Evolutionary conservation across 1,140 invertebrate genomes (phyloP).

Genomic region (Leptopilina boulardi): DNA sequence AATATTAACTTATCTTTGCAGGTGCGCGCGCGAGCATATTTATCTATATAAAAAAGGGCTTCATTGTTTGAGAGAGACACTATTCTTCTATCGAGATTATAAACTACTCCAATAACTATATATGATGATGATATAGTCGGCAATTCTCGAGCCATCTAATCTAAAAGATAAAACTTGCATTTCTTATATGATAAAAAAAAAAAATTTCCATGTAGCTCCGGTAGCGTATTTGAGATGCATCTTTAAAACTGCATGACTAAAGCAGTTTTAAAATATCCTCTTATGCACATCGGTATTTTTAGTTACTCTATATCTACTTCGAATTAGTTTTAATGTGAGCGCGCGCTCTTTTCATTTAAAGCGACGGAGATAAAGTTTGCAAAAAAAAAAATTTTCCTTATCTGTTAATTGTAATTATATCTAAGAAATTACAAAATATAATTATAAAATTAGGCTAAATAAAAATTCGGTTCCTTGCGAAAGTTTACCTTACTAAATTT

Average conservation of each 20-base stretch:
- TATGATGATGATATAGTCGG: no score
- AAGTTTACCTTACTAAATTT: no score
- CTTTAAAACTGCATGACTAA: constrained; percentile 27
- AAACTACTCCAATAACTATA: constrained; percentile 29
- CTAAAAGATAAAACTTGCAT: constrained; percentile 21
- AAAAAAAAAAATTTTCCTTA: no score
- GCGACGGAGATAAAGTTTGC: no score
- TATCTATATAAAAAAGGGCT: background rate
- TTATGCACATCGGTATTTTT: background rate
- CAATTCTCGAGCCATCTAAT: constrained; percentile 22
- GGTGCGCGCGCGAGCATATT: background rate
- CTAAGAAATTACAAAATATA: no score
- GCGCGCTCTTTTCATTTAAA: no score
- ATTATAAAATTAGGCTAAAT: no score
- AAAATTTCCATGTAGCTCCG: background rate
- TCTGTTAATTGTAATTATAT: no score
- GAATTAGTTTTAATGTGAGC: background rate
- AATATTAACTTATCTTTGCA: constrained; percentile 21
- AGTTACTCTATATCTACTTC: background rate
- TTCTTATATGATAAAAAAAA: constrained; percentile 3
- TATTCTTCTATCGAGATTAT: constrained; percentile 22
- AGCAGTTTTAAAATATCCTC: constrained; percentile 1
- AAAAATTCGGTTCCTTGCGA: no score
- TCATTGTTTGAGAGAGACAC: constrained; percentile 7
- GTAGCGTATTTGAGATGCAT: constrained; percentile 1